These are phyloP conservation scores for Ardeotis arabs DNA, from an alignment of 2,113 vertebrate species.

Conservation along the genomic window DNA sequence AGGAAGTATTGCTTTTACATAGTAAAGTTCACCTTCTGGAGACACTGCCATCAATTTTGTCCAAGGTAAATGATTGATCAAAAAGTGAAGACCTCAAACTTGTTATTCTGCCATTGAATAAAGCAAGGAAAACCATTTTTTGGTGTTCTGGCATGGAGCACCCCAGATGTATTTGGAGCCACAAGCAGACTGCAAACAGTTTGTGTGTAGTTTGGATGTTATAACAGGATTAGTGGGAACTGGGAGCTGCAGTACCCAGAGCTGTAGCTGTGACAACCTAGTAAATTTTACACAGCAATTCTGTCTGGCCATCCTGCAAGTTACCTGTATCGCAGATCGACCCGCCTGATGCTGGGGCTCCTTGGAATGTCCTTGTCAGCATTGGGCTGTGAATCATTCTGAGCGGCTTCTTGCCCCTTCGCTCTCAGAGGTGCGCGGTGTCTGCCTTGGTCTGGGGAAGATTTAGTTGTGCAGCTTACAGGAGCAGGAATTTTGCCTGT, in stretches of 20 bases:
- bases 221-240: not conserved
- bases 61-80: not conserved
- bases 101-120: not conserved
- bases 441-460: not conserved
- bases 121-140: not conserved
- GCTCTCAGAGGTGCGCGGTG: fast-evolving
- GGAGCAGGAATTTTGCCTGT: not conserved
- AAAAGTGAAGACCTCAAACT: not conserved
- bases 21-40: not conserved
- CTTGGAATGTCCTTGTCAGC: not conserved
- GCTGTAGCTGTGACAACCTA: not conserved
- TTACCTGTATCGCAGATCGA: fast-evolving
- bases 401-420: not conserved
- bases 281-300: not conserved
- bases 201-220: not conserved
- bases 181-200: not conserved
- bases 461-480: not conserved
- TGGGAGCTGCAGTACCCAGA: not conserved
- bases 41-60: not conserved
- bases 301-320: not conserved
- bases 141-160: not conserved
- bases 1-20: not conserved
- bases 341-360: not conserved
- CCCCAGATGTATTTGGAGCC: not conserved
- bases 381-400: not conserved